Conservation (phyloP, 1,140 invertebrate genomes). For the Drosophila melanica region DNA sequence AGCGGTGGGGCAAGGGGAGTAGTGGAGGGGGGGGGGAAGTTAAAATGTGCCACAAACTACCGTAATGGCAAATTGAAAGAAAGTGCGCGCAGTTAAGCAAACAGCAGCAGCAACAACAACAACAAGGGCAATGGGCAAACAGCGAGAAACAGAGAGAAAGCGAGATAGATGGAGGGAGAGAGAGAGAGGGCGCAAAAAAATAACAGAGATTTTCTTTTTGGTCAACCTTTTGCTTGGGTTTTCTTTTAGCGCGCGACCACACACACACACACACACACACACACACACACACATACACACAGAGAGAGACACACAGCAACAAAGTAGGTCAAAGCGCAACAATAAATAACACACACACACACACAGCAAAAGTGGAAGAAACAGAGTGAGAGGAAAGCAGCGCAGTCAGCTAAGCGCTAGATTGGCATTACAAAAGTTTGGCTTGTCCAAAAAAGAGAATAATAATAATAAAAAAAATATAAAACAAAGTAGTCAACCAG, state of each 20-base stretch:
- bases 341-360: constrained; percentile 36
- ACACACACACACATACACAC: constrained; percentile 20
- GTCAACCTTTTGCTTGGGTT: constrained; percentile 56
- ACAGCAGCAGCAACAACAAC: constrained; percentile 19
- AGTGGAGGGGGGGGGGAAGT: background rate
- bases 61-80: constrained; percentile 44
- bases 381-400: constrained; percentile 1
- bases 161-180: background rate
- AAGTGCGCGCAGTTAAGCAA: constrained; percentile 40
- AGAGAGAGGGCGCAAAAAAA: constrained; percentile 5
- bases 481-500: constrained; percentile 3
- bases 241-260: constrained; percentile 57
- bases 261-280: constrained; percentile 32
- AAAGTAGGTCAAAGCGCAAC: constrained; percentile 73
- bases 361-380: constrained; percentile 22
- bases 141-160: constrained; percentile 4
- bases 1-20: background rate
- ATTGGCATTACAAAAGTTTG: constrained; percentile 74
- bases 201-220: constrained; percentile 45
- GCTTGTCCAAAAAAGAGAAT: constrained; percentile 11
- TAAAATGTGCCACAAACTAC: constrained; percentile 51
- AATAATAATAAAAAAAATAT: background rate
- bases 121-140: constrained; percentile 29
- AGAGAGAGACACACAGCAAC: constrained; percentile 19
- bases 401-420: constrained; percentile 59